Conservation (phyloP, 2,113 vertebrate genomes). For the Forbesichthys agassizii region DNA sequence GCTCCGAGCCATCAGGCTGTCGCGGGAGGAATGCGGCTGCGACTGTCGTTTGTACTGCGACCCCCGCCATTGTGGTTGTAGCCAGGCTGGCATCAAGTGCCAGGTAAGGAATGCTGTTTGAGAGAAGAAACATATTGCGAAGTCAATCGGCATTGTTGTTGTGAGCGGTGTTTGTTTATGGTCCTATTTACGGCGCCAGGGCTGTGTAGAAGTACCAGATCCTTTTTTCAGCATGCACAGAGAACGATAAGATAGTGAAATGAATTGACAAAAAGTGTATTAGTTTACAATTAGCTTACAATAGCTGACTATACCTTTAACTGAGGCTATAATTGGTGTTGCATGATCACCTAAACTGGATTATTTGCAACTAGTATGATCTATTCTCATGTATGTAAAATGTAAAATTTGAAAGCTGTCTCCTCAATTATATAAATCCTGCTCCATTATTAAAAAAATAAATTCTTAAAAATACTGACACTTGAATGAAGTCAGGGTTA, state of each 20-base stretch:
- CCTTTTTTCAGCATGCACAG: too few relatives aligned
- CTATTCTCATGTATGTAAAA: neutral
- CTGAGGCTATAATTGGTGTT: neutral
- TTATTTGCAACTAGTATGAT: neutral
- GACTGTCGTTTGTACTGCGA: conserved; percentile 96
- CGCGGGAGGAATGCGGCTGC: conserved; percentile 94
- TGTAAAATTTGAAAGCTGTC: neutral
- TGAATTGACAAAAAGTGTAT: too few relatives aligned
- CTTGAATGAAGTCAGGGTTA: neutral
- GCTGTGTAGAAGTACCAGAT: too few relatives aligned
- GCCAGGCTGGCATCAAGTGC: conserved; percentile 96
- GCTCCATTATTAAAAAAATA: too few relatives aligned
- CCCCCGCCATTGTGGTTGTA: conserved; percentile 92
- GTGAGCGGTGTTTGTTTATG: too few relatives aligned
- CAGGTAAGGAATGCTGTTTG: conserved; percentile 76
- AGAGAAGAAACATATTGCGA: too few relatives aligned
- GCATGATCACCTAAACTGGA: neutral
- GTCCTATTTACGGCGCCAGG: too few relatives aligned
- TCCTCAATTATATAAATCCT: neutral
- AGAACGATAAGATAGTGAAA: too few relatives aligned
- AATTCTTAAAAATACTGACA: too few relatives aligned
- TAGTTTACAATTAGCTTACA: neutral
- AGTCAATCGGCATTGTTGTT: too few relatives aligned
- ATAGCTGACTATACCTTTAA: neutral
- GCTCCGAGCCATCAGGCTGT: conserved; percentile 90